Conservation (phyloP, 2,888 invertebrate species). For the Eupeodes luniger region DNA sequence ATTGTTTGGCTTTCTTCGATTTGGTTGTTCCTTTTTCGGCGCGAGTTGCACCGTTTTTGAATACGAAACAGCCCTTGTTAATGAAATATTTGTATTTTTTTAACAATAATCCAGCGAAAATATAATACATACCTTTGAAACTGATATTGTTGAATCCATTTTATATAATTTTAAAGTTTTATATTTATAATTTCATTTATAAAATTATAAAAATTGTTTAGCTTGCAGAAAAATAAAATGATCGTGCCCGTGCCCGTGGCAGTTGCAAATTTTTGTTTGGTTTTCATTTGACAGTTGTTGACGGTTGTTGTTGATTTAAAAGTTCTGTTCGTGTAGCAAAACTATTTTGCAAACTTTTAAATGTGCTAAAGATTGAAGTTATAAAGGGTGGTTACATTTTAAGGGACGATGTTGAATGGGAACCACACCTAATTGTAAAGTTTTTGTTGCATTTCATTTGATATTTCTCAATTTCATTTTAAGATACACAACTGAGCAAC, state of each 20-base stretch:
- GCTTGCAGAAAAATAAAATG: conserved; percentile 75
- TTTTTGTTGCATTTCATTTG: too few relatives aligned
- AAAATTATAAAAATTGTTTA: conserved; percentile 77
- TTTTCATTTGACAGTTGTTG: background rate
- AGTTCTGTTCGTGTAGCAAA: too few relatives aligned
- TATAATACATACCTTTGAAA: conserved; percentile 84
- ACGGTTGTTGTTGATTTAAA: background rate
- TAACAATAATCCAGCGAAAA: background rate
- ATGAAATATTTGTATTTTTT: background rate
- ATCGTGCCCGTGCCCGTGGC: conserved; percentile 14
- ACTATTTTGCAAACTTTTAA: too few relatives aligned
- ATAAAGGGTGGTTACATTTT: too few relatives aligned
- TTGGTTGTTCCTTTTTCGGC: conserved; percentile 78
- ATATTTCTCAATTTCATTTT: too few relatives aligned
- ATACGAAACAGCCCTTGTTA: conserved; percentile 84
- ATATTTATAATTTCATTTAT: conserved; percentile 24
- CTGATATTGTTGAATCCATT: conserved; percentile 85
- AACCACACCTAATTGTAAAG: too few relatives aligned
- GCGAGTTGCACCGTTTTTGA: conserved; percentile 86
- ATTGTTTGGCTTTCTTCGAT: conserved; percentile 80
- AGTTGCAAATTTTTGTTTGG: conserved; percentile 5
- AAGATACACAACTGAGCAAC: too few relatives aligned
- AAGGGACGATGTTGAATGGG: too few relatives aligned
- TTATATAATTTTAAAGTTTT: conserved; percentile 8
- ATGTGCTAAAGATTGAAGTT: too few relatives aligned